phyloP scores from a whole-genome alignment of 2,888 invertebrate species.

The Stegophylla sp. region DNA sequence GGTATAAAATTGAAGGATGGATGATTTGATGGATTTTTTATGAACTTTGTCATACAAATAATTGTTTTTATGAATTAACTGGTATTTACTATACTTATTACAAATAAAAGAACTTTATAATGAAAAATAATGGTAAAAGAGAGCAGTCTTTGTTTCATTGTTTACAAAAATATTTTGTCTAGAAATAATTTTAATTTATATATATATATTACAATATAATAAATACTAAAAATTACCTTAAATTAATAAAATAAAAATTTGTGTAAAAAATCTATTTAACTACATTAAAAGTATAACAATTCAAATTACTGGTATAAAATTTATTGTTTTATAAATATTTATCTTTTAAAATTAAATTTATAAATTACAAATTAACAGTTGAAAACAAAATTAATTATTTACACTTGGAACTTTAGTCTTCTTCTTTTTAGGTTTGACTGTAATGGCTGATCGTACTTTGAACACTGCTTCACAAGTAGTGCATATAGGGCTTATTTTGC shows the following conservation, averaged over 20 bases:
- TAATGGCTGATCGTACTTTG: constrained; percentile 83
- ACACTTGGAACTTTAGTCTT: constrained; percentile 69
- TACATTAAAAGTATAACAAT: not conserved
- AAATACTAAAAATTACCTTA: not conserved
- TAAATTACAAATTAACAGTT: not conserved
- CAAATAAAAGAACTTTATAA: not conserved
- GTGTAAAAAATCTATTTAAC: constrained; percentile 4
- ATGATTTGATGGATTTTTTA: too few relatives aligned
- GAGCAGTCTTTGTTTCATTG: not conserved
- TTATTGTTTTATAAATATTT: not conserved
- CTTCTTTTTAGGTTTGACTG: constrained; percentile 81
- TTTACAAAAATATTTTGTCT: not conserved
- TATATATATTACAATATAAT: not conserved
- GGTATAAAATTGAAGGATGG: too few relatives aligned
- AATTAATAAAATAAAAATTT: not conserved
- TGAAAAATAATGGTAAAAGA: not conserved
- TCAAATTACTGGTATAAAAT: too few relatives aligned
- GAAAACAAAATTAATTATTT: constrained; percentile 36
- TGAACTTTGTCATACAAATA: too few relatives aligned
- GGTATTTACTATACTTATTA: too few relatives aligned
- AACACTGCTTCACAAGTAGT: constrained; percentile 95
- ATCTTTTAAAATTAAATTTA: not conserved
- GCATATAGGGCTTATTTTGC: constrained; percentile 96
- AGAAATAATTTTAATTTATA: not conserved
- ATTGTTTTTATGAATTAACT: too few relatives aligned